A percentile compares a stretch with the other conserved stretches of the same genome.
phyloP scores from a whole-genome alignment of 2,113 vertebrate species.

The Leptobrachium ailaonicum region DNA sequence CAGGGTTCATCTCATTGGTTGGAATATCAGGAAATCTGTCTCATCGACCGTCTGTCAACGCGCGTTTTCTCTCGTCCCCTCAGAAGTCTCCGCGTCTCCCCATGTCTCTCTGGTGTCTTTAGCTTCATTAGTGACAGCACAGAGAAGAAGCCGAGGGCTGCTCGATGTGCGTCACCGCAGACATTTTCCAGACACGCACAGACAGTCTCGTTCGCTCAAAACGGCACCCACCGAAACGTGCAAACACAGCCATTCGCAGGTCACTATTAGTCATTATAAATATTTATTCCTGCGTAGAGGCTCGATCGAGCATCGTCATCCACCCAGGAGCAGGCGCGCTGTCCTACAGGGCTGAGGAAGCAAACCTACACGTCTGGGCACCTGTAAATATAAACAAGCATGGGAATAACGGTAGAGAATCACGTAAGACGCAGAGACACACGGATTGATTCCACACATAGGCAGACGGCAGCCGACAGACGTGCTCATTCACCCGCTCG shows the following conservation, averaged over 20 bases:
- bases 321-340: not conserved
- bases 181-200: conserved; percentile 19
- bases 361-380: not conserved
- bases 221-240: not conserved
- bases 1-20: too few species aligned
- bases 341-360: not conserved
- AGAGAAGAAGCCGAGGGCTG: not conserved
- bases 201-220: not conserved
- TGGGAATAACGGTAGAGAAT: not conserved
- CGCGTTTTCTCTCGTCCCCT: too few species aligned
- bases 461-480: not conserved
- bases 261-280: not conserved
- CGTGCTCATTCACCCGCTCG: not conserved
- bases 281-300: not conserved
- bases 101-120: not conserved
- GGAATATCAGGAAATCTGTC: too few species aligned
- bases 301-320: not conserved
- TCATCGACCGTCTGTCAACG: too few species aligned
- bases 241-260: not conserved
- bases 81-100: not conserved
- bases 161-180: conserved; percentile 37
- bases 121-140: not conserved
- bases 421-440: not conserved
- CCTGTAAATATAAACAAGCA: not conserved
- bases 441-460: not conserved